phyloP scores from a whole-genome alignment of 2,113 vertebrate genomes.

The Paratilapia polleni region DNA sequence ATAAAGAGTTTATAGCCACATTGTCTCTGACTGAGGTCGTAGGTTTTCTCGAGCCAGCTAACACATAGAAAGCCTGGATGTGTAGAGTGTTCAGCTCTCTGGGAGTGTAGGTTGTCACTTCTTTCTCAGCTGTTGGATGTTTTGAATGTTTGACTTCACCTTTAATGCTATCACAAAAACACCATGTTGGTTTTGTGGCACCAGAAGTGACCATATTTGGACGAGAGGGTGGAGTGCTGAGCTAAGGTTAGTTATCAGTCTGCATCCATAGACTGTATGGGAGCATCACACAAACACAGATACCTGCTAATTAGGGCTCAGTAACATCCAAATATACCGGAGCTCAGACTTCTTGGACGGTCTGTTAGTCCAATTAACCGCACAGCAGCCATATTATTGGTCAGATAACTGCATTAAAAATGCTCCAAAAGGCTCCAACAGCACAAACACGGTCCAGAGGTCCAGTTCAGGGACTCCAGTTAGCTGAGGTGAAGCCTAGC shows the following conservation, averaged over 20 bases:
- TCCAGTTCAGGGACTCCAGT: too few relatives aligned
- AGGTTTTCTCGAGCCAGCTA: background rate
- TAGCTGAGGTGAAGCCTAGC: too few relatives aligned
- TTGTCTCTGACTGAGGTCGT: background rate
- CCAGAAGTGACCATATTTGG: too few relatives aligned
- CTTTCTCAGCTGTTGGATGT: background rate
- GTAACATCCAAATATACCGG: background rate
- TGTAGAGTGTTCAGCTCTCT: accelerated
- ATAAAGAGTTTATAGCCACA: accelerated
- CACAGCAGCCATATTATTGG: too few relatives aligned
- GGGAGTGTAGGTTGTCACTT: background rate
- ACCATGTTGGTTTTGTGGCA: too few relatives aligned
- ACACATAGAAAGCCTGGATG: too few relatives aligned
- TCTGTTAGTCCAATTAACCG: too few relatives aligned
- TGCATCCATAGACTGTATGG: background rate
- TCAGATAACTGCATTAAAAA: too few relatives aligned
- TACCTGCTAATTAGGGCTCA: background rate
- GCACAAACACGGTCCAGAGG: too few relatives aligned
- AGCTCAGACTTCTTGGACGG: too few relatives aligned
- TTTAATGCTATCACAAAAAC: too few relatives aligned
- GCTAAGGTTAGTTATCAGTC: background rate
- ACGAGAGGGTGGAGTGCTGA: background rate
- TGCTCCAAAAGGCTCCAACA: too few relatives aligned
- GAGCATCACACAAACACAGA: background rate
- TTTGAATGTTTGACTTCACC: background rate